Conservation (phyloP, 1,140 invertebrate genomes). For the Mycetomoellerius zeteki region DNA sequence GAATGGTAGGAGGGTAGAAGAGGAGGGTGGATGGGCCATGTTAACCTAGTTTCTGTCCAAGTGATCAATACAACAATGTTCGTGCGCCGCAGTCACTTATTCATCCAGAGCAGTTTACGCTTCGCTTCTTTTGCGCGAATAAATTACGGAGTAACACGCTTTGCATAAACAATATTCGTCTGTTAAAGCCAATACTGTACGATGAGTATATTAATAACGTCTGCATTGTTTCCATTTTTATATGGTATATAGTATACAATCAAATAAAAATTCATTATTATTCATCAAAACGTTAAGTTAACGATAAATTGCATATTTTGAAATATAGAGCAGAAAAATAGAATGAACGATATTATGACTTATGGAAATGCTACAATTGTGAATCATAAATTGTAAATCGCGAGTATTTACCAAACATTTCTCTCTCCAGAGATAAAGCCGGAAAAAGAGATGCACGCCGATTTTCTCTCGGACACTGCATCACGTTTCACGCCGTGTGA, state of each 20-base stretch:
- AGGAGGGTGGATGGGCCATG: conserved; percentile 70
- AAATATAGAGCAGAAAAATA: background rate
- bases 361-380: background rate
- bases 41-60: conserved; percentile 81
- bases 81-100: conserved; percentile 77
- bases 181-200: background rate
- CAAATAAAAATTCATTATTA: background rate
- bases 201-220: background rate
- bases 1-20: conserved; percentile 72
- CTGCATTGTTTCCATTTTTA: background rate
- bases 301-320: background rate
- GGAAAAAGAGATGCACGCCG: background rate
- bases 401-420: background rate
- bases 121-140: conserved; percentile 51
- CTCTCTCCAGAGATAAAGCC: background rate
- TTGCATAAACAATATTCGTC: background rate
- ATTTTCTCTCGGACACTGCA: background rate
- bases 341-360: background rate
- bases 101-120: conserved; percentile 72
- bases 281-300: conserved; percentile 1
- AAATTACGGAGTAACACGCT: conserved; percentile 52
- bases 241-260: background rate
- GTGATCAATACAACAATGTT: conserved; percentile 80
- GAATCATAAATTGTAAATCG: background rate
- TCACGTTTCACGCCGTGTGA: conserved; percentile 21